A percentile compares a stretch with the other conserved stretches of the same genome.
phyloP scores from a whole-genome alignment of 2,797 vertebrate species.

The Chloroceryle inda region DNA sequence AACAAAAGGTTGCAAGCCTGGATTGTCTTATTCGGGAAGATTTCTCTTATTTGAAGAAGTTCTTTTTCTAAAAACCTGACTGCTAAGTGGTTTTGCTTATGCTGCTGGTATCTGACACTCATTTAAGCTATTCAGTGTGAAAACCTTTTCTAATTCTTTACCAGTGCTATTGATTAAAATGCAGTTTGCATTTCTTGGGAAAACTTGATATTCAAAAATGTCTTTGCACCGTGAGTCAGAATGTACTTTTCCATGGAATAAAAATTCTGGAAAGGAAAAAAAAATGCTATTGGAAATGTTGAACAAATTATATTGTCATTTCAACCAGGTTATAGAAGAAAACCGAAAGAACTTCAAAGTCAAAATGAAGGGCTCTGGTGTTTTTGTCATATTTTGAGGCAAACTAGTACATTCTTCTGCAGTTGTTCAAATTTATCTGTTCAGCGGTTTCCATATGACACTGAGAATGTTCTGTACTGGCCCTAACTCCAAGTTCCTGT shows the following conservation, averaged over 20 bases:
- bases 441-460: constrained; percentile 57
- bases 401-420: constrained; percentile 37
- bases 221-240: constrained; percentile 55
- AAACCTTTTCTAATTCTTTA: constrained; percentile 29
- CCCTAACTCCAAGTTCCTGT: background rate
- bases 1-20: background rate
- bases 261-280: constrained; percentile 55
- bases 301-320: constrained; percentile 65
- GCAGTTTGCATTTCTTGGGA: constrained; percentile 43
- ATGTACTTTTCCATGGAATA: constrained; percentile 73
- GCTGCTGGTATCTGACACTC: background rate
- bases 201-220: constrained; percentile 61
- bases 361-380: background rate
- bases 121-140: background rate
- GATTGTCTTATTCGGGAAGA: background rate
- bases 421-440: constrained; percentile 40
- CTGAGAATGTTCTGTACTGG: constrained; percentile 43
- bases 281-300: constrained; percentile 30
- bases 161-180: constrained; percentile 54
- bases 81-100: constrained; percentile 25
- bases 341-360: constrained; percentile 34
- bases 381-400: constrained; percentile 48
- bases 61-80: background rate
- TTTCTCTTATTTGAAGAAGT: background rate
- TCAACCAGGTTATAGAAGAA: constrained; percentile 50